A percentile compares a stretch with the other conserved stretches of the same genome.
These are phyloP conservation scores for Crossocerus cetratus DNA, from an alignment of 2,888 invertebrate species.

Conservation along the genomic window DNA sequence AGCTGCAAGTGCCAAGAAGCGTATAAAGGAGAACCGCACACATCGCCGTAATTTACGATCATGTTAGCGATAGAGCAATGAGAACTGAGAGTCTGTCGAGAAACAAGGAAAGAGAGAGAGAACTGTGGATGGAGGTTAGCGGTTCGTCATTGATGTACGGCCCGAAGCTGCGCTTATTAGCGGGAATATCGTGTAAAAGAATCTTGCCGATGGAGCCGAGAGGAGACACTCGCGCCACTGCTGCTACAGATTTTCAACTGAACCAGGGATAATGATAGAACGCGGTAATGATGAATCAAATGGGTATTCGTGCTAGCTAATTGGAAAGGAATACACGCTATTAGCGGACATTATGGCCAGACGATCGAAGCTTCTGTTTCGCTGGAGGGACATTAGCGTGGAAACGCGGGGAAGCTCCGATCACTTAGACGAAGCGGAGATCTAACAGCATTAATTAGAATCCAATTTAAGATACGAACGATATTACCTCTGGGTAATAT, in stretches of 20 bases:
- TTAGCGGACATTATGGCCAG: not conserved
- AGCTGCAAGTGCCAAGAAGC: constrained; percentile 14
- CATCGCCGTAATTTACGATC: constrained; percentile 31
- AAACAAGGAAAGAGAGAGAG: too few species aligned
- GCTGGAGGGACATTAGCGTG: not conserved
- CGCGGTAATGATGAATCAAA: not conserved
- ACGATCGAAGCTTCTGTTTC: not conserved
- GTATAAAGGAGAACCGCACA: constrained; percentile 18
- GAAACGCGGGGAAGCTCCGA: too few species aligned
- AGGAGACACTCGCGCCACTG: too few species aligned
- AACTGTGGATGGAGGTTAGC: too few species aligned
- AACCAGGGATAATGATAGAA: not conserved
- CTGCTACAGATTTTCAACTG: too few species aligned
- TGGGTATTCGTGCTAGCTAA: not conserved
- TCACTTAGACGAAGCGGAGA: not conserved
- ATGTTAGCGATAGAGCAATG: constrained; percentile 36
- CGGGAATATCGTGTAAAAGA: too few species aligned
- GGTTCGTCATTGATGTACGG: too few species aligned
- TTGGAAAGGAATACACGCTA: not conserved
- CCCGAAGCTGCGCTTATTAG: too few species aligned
- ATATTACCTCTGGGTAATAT: constrained; percentile 18
- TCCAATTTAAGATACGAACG: constrained; percentile 23
- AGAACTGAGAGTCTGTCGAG: constrained; percentile 26
- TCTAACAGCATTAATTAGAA: constrained; percentile 31
- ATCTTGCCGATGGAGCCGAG: too few species aligned